A percentile compares a stretch with the other conserved stretches of the same genome.
Conservation (phyloP, 1,140 invertebrate species). For the Drosophila malerkotliana region DNA sequence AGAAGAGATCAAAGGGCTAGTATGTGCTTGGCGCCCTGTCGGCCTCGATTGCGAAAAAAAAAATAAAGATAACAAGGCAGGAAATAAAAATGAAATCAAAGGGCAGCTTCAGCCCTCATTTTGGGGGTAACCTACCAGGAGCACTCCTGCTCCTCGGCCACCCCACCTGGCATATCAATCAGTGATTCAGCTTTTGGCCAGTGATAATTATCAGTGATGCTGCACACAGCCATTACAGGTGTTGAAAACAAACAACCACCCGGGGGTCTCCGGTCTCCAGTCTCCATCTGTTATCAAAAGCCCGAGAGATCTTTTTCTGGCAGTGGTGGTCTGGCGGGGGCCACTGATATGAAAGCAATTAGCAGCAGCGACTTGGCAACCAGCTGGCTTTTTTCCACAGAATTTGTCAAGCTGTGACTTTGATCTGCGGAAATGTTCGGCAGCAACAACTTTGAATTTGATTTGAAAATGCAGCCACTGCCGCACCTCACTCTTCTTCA, state of each 20-base stretch:
- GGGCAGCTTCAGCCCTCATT: conserved; percentile 25
- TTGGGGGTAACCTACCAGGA: conserved; percentile 5
- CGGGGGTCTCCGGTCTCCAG: conserved; percentile 22
- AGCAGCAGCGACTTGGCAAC: conserved; percentile 60
- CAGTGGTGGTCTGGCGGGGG: conserved; percentile 6
- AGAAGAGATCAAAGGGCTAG: conserved; percentile 71
- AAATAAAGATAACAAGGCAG: conserved; percentile 49
- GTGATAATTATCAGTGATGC: conserved; percentile 54
- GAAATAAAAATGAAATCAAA: conserved; percentile 32
- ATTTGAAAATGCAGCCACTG: conserved; percentile 66
- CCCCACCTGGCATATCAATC: conserved; percentile 52
- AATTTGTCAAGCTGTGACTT: conserved; percentile 82
- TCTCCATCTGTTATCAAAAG: conserved; percentile 56
- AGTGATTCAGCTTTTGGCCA: conserved; percentile 39
- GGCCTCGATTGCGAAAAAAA: conserved; percentile 72
- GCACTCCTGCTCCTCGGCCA: background rate
- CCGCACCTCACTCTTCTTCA: conserved; percentile 17
- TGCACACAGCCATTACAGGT: conserved; percentile 48
- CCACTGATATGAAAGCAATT: conserved; percentile 78
- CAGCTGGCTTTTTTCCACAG: conserved; percentile 67
- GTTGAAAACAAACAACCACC: conserved; percentile 56
- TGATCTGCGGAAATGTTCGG: conserved; percentile 79
- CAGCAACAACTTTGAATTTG: conserved; percentile 78
- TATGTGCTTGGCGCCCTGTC: conserved; percentile 54
- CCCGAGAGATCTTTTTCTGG: conserved; percentile 17